Evolutionary conservation across 2,113 vertebrate species (phyloP), one percentile per base, ranked within the genome.

Genomic region (Dissostichus mawsoni): DNA sequence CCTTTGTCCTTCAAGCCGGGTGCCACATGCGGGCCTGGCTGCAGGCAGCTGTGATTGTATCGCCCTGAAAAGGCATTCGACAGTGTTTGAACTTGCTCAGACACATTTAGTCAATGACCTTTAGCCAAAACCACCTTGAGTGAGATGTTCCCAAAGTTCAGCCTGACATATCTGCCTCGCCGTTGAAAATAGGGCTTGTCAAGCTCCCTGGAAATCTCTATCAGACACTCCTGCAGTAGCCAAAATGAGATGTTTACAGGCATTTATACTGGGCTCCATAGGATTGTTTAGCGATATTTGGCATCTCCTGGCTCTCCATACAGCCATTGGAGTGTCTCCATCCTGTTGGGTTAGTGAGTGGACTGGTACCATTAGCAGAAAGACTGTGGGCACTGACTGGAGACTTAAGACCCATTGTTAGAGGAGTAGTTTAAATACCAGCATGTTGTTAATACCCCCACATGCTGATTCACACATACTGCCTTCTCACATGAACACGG

Each of bases 351-450:
- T 82, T 57, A 73, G 71, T 69, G 69, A 87, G 58, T 81, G 78
- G 75, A 78, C 84, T 83, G 90, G 84, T 91, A 88, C 90, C 74
- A 86, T 89, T 81, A 86, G 74, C 79, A 81, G 73, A 69, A 85
- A 88, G 90, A 81, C 86, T 78, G 85, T 81, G 74, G 89, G 83
- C 87, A 83, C 76, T 70, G 78, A 71, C 63, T 66, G 65, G 41
- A 86, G 85, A 92, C 92, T 93, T 89, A 93, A 81, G 91, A 69
- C 66, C 82, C 89, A 91, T 93, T 94, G 87, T 92, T 85, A 74
- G 63, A 82, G 83, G 50, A 87, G 80, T 74, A 64, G 90, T 90
- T 84, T 86, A 89, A 91, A 90, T 91, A 82, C 86, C 90, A 92
- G 88, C 86, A 90, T 89, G 89, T 76, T 87, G 84, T 90, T 92